Base-by-base conservation (phyloP, 2,888 invertebrate species). In the Chloroclysta siterata region DNA sequence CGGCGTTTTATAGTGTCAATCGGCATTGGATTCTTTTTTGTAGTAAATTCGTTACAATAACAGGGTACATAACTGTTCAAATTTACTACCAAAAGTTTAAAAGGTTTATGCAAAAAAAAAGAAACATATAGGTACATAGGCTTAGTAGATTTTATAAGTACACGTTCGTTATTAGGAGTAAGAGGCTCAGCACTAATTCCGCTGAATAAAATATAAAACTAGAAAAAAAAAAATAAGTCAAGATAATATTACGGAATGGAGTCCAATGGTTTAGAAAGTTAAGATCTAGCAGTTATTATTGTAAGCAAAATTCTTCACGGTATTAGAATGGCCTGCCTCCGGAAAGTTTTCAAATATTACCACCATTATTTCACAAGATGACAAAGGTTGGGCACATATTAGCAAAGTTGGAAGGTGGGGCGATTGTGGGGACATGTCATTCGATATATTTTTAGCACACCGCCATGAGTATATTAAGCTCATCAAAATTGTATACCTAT, bases 331-430 rank as follows among this genome's bases (percentile, higher is more conserved):
- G 83, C 81, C 81, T 80, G 85, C 85, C 85, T 83, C 79, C 74
- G 77, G 76, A 83, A 92, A 93, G 81, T 93, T 93, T 90, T 88
- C 91, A 89, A 93, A 93, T 93, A 92, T 91, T 90, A 90, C 87
- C 86, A 84, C 87, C 92, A 93, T 92, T 92, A 93, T 91, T 91
- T 91, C 83, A 88, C 75, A 79, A 85, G 89, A 90, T 89, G 90
- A 90, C 91, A 90, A 86, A 90, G 92, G 90, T 89, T 88, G 89
- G 89, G 90, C 91, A 89, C 92, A 92, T 93, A 93, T 93, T 92
- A 91, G 88, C 80, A 89, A 93, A 93, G 89, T 93, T 93, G 78
- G 78, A 72, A 77, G 75, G 79, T 75, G 80, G 80, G 53, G 66
- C 78, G 81, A 80, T 81, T 85, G 80, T n/a, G n/a, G n/a, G n/a